Evolutionary conservation across 2,797 vertebrate genomes (phyloP).

Genomic region (Florisuga fusca): DNA sequence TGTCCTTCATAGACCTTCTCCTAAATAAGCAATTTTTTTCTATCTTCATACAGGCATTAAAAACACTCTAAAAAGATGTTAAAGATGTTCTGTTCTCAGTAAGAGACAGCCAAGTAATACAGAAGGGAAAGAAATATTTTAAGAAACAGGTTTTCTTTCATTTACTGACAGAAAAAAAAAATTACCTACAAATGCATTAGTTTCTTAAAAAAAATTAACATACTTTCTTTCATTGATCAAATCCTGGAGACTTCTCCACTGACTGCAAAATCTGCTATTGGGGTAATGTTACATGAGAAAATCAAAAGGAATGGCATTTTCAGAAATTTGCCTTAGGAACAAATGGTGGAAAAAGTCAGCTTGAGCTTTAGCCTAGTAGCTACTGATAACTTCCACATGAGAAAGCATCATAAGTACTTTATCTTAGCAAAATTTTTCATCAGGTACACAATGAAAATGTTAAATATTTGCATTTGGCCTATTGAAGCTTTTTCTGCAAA

Average conservation of each 20-base stretch:
- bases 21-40: neutral
- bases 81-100: neutral
- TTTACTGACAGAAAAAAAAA: conserved; percentile 16
- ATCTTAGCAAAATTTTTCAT: neutral
- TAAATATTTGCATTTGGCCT: neutral
- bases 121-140: neutral
- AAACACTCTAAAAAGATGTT: neutral
- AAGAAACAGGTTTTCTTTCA: neutral
- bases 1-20: neutral
- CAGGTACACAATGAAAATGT: neutral
- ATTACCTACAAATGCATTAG: neutral
- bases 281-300: neutral
- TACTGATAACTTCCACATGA: neutral
- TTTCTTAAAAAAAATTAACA: conserved; percentile 7
- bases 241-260: neutral
- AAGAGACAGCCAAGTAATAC: neutral
- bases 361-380: neutral
- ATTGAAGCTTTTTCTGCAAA: neutral
- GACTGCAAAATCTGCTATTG: neutral
- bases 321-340: neutral
- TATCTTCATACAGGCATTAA: neutral
- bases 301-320: conserved; percentile 11
- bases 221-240: neutral
- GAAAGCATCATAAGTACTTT: neutral
- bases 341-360: neutral